Base-by-base conservation (phyloP, 2,113 vertebrate genomes). In the Xerus inauris region DNA sequence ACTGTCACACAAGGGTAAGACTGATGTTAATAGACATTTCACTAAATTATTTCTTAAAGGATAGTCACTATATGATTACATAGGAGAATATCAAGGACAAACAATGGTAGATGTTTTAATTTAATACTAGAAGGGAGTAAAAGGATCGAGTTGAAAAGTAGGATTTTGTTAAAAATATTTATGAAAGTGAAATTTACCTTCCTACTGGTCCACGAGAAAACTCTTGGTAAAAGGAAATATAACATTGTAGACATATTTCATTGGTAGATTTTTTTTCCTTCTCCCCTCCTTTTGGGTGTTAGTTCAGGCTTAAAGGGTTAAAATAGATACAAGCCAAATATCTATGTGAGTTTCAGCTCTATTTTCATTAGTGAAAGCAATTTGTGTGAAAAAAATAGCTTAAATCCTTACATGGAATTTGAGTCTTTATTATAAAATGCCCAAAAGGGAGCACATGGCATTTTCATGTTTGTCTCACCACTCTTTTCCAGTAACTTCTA, bases 251-350 rank as follows among this genome's bases (percentile, higher is more conserved):
- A 16, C 12, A 38, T 47, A 9, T 8, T 94, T 17, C 5, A 3
- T 28, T 57, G 0, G 1, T 11, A 86, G n/a, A 7, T 57, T 57
- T 69, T 51, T 30, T 54, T 65, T 59, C 24, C 30, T 80, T 54
- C 24, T 0, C 16, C 28, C 26, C 13, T 97, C 87, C 81, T 94
- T 77, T 76, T 77, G 30, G 45, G 7, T 87, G 51, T 86, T 82
- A 93, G 16, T 38, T 28, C 59, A 89, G 4, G 30, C 97, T 97
- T 88, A 81, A 67, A 97, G 71, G 24, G 22, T 89, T 89, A 77
- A 97, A 94, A 19, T 85, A 69, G 96, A 97, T 38, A 38, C 97
- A 80, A 97, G 35, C 16, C 59, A 54, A 92, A 80, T 94, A 89
- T 59, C 67, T 94, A 67, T 24, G 16, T 26, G 5, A 84, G 40